Conservation (phyloP, 2,113 vertebrate genomes). For the Hippocampus mohnikei region DNA sequence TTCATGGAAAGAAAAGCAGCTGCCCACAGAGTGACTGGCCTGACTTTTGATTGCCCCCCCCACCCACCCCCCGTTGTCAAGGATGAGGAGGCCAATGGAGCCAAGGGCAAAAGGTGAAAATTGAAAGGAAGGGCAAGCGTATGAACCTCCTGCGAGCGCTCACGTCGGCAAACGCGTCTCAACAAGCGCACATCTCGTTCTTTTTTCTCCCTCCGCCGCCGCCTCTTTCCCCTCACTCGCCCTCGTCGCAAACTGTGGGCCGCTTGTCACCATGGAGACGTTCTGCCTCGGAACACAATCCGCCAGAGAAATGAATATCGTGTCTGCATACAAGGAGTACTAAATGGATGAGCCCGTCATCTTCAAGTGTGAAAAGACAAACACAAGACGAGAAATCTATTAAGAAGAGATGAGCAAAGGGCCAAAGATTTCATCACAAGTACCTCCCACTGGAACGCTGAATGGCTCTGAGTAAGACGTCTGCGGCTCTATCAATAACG, state of each 20-base stretch:
- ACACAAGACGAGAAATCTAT: conserved; percentile 41
- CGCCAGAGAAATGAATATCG: conserved; percentile 61
- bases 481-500: conserved; percentile 51
- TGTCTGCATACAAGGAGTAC: conserved; percentile 46
- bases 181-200: conserved; percentile 57
- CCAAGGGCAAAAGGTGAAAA: conserved; percentile 11
- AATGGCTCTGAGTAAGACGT: conserved; percentile 36
- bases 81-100: not conserved
- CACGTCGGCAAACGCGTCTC: conserved; percentile 51
- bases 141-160: conserved; percentile 31
- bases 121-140: conserved; percentile 11
- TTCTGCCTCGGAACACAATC: conserved; percentile 66
- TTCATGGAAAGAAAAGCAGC: not conserved
- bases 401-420: conserved; percentile 43
- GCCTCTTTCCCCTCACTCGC: conserved; percentile 37
- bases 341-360: conserved; percentile 16
- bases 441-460: conserved; percentile 52
- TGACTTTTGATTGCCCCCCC: not conserved
- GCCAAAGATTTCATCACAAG: conserved; percentile 44
- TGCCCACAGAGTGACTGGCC: not conserved
- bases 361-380: conserved; percentile 34
- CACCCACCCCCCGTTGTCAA: not conserved
- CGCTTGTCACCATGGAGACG: conserved; percentile 75
- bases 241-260: conserved; percentile 63
- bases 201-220: conserved; percentile 23